Evolutionary conservation across 1,140 invertebrate genomes (phyloP), one percentile per base, ranked within the genome.

Genomic region (Cotesia vestalis): DNA sequence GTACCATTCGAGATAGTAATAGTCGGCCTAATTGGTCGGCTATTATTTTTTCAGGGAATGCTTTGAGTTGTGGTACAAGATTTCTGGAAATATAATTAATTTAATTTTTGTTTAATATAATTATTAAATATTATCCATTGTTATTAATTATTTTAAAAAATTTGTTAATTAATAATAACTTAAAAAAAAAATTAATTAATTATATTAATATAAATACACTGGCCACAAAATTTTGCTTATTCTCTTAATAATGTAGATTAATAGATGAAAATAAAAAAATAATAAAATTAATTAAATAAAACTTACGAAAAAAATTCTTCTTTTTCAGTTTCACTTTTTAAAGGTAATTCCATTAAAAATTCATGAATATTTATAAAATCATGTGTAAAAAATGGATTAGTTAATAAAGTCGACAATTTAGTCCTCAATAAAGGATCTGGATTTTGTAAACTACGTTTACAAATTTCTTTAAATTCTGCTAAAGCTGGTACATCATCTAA

Each of bases 351-450:
- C 76, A 91, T 90, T 1, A 96, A 84, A 86, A 95, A 96, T 71
- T 91, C 91, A 83, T 94, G 90, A 77, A 96, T 94, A 17, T 89
- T 86, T 73, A 96, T 91, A 81, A 96, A 95, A 78, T 94, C 91
- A 82, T 95, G 92, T 75, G 91, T 92, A 73, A 95, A 95, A 82
- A 94, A 94, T 17, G 89, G 87, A 84, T 95, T 91, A 77, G 91
- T 84, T 1, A 94, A 83, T 14, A 94, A 80, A 20, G 88, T 86
- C 12, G 89, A 88, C 57, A 94, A 84, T 60, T 87, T 89, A 12
- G 91, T 90, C 64, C 93, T 87, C 69, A 88, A 79, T 55, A 86
- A 82, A 34, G 90, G 85, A 73, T 90, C 88, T 68, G 83, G 72
- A 81, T 91, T 89, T 77, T 93, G 91, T 38, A 95, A 79, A 76